Base-by-base conservation (phyloP, 1,140 invertebrate genomes). In the Wiebesia pumilae region DNA sequence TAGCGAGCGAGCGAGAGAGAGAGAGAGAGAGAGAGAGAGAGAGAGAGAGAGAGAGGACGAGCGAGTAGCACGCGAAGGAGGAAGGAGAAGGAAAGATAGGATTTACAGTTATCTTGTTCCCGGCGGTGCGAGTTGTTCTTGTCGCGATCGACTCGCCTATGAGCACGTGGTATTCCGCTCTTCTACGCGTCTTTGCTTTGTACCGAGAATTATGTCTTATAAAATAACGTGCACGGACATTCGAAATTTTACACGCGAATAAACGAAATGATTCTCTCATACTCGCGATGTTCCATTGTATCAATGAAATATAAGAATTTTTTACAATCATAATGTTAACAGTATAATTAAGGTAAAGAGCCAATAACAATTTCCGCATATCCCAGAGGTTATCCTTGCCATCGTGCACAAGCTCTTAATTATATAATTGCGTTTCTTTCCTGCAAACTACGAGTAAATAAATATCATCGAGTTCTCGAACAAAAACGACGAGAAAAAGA, bases 121-220 rank as follows among this genome's bases (percentile, higher is more conserved):
- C 24, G 67, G 71, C 73, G 62, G 65, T 38, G 33, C 40, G 65
- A 69, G 35, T 75, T 54, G 62, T 87, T 87, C 86, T 87, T 87
- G 81, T 87, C 81, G 81, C 73, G 73, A 87, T 79, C 81, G 86
- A 87, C 81, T 87, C 86, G 81, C 81, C 81, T 83, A 83, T 87
- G 86, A 83, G 75, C 81, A 87, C 85, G 85, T 87, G 85, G 38
- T 86, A 83, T 86, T 86, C 35, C 69, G 19, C 35, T 84, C 83
- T 69, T 79, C 75, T 75, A 69, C 75, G 30, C 75, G 54, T 51
- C 27, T 43, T 47, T 54, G 6, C 38, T 38, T 33, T 51, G 6
- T 40, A 38, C 43, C 7, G 47, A 16, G 35, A 40, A 33, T n/a
- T 69, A 21, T 27, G 7, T 62, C 19, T 35, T 80, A 38, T 65